Conservation (phyloP, 2,113 vertebrate species). For the Prochilodus magdalenae region DNA sequence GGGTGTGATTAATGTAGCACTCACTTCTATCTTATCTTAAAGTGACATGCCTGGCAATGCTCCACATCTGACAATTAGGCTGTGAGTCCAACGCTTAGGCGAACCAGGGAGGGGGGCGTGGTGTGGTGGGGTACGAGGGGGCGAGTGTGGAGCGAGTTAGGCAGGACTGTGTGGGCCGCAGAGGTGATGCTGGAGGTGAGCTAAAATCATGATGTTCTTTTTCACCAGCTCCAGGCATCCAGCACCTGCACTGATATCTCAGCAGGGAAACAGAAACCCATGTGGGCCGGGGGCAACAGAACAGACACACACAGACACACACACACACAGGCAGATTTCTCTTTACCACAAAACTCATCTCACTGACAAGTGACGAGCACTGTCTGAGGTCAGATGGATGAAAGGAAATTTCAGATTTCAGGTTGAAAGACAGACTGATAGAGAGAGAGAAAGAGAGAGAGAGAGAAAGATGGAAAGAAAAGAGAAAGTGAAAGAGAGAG, state of each 20-base stretch:
- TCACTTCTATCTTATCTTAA: slow-evolving; percentile 51
- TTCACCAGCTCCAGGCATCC: slow-evolving; percentile 52
- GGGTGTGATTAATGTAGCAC: slow-evolving; percentile 52
- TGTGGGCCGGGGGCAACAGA: slow-evolving; percentile 13
- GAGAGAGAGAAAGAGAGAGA: slow-evolving; percentile 14
- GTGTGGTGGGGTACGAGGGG: slow-evolving; percentile 31
- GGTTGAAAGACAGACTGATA: neutral
- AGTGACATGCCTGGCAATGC: slow-evolving; percentile 25
- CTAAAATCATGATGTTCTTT: slow-evolving; percentile 51
- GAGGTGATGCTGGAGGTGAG: slow-evolving; percentile 46
- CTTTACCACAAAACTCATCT: slow-evolving; percentile 44
- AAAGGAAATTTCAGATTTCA: slow-evolving; percentile 44
- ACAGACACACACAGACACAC: neutral
- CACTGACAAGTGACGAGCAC: slow-evolving; percentile 44
- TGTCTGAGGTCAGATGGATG: slow-evolving; percentile 45
- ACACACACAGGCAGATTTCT: slow-evolving; percentile 16
- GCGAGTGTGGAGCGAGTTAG: slow-evolving; percentile 24
- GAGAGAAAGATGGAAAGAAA: neutral
- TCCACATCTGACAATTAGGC: slow-evolving; percentile 36
- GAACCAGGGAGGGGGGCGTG: neutral
- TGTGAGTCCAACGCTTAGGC: slow-evolving; percentile 25
- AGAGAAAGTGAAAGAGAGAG: neutral
- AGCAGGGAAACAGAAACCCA: slow-evolving; percentile 42
- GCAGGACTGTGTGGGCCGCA: slow-evolving; percentile 43
- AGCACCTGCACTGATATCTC: slow-evolving; percentile 52